phyloP scores from a whole-genome alignment of 2,113 vertebrate species.

The Oenanthe melanoleuca region DNA sequence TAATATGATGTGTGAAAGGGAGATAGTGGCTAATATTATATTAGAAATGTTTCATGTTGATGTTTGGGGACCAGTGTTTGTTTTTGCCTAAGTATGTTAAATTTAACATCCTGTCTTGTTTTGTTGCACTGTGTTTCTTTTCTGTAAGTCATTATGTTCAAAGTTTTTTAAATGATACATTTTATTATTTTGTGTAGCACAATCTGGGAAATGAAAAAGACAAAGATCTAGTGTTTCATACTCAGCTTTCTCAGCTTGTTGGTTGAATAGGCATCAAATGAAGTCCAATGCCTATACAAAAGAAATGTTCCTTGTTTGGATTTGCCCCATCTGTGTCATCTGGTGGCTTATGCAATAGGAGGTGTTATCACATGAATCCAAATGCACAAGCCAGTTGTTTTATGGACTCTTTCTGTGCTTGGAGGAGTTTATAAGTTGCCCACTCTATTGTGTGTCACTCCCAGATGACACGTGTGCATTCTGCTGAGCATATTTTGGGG shows the following conservation, averaged over 20 bases:
- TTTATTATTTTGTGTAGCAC: constrained; percentile 74
- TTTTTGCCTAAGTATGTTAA: neutral
- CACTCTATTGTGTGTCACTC: constrained; percentile 87
- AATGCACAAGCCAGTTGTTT: constrained; percentile 91
- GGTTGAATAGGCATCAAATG: constrained; percentile 90
- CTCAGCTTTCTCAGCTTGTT: constrained; percentile 87
- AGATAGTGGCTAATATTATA: neutral
- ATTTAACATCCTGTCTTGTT: constrained; percentile 2
- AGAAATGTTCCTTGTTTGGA: constrained; percentile 86
- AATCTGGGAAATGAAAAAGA: constrained; percentile 76
- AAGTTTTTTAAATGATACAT: constrained; percentile 16
- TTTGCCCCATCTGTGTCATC: constrained; percentile 97
- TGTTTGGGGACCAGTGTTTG: neutral
- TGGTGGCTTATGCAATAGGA: constrained; percentile 91
- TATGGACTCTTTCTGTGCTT: constrained; percentile 92
- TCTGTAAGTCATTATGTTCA: neutral
- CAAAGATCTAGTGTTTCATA: constrained; percentile 77
- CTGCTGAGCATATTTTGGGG: constrained; percentile 91
- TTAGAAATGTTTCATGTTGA: neutral
- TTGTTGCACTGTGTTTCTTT: neutral
- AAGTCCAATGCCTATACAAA: constrained; percentile 87
- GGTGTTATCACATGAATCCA: constrained; percentile 87
- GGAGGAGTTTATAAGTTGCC: constrained; percentile 95
- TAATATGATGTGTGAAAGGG: neutral
- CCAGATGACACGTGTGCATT: constrained; percentile 93